Percentiles rank a stretch among this genome's conserved stretches.
phyloP scores from a whole-genome alignment of 2,113 vertebrate genomes.

The Damaliscus lunatus region DNA sequence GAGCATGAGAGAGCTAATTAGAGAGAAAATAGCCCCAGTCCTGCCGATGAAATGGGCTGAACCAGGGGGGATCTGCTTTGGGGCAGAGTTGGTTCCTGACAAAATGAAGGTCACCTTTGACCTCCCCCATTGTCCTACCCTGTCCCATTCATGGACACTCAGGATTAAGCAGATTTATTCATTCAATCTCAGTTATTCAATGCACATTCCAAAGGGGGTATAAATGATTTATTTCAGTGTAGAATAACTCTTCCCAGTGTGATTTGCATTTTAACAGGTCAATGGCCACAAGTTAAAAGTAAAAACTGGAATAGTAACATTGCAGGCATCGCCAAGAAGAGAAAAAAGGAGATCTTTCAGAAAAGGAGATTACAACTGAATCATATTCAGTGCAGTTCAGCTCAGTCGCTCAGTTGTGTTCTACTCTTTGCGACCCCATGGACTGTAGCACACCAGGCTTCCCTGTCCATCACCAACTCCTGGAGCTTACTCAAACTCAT shows the following conservation, averaged over 20 bases:
- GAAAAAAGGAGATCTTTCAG: background rate
- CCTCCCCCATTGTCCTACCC: background rate
- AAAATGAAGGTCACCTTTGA: background rate
- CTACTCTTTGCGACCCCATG: background rate
- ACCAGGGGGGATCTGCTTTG: background rate
- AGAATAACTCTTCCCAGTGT: background rate
- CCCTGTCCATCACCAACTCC: background rate
- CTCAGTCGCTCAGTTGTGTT: background rate
- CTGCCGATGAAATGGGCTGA: background rate
- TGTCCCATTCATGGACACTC: background rate
- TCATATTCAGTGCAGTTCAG: background rate
- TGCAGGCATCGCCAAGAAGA: background rate
- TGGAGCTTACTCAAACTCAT: background rate
- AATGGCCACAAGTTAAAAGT: background rate
- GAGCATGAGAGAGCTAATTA: background rate
- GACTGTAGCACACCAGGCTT: background rate
- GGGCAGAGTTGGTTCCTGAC: background rate
- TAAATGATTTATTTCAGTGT: background rate
- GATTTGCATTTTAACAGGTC: background rate
- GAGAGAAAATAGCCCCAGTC: background rate
- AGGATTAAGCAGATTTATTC: background rate
- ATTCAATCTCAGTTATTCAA: background rate
- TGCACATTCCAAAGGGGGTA: no score
- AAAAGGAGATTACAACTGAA: background rate
- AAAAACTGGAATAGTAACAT: background rate